phyloP scores from a whole-genome alignment of 2,797 vertebrate species.

The Epinephelus coioides region DNA sequence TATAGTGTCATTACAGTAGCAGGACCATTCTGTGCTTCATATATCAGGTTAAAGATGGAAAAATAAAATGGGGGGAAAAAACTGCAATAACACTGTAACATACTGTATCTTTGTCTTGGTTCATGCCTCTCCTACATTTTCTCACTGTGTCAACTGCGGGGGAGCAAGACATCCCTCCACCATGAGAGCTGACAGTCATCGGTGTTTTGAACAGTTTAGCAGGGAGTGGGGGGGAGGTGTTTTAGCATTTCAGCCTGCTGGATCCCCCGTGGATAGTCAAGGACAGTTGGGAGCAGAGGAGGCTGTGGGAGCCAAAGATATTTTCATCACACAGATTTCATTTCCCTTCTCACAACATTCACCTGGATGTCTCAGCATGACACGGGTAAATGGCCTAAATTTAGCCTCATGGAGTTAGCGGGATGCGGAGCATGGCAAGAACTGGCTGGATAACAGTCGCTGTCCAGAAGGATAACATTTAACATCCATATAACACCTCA shows the following conservation, averaged over 20 bases:
- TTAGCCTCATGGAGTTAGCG: slow-evolving; percentile 32
- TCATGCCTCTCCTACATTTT: slow-evolving; percentile 13
- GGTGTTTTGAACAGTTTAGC: slow-evolving; percentile 39
- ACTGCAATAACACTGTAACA: not conserved
- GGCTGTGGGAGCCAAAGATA: slow-evolving; percentile 53
- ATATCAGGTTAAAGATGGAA: not conserved
- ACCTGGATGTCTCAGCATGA: slow-evolving; percentile 64
- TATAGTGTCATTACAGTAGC: not conserved
- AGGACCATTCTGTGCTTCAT: not conserved
- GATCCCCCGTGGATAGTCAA: slow-evolving; percentile 42
- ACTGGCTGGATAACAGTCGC: slow-evolving; percentile 28
- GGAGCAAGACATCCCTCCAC: slow-evolving; percentile 6
- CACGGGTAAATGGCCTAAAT: slow-evolving; percentile 53
- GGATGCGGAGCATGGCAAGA: slow-evolving; percentile 14
- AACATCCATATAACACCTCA: slow-evolving; percentile 13
- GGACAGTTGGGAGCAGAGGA: slow-evolving; percentile 38
- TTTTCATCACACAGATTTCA: slow-evolving; percentile 65
- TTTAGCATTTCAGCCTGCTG: slow-evolving; percentile 42
- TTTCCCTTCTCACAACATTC: slow-evolving; percentile 56
- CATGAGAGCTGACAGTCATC: slow-evolving; percentile 38
- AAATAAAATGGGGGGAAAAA: slow-evolving; percentile 1
- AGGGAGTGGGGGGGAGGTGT: slow-evolving; percentile 12
- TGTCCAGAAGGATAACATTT: slow-evolving; percentile 1
- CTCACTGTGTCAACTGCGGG: slow-evolving; percentile 14
- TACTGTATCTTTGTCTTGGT: not conserved